Evolutionary conservation across 1,140 invertebrate genomes (phyloP).

Genomic region (Microplitis demolitor): DNA sequence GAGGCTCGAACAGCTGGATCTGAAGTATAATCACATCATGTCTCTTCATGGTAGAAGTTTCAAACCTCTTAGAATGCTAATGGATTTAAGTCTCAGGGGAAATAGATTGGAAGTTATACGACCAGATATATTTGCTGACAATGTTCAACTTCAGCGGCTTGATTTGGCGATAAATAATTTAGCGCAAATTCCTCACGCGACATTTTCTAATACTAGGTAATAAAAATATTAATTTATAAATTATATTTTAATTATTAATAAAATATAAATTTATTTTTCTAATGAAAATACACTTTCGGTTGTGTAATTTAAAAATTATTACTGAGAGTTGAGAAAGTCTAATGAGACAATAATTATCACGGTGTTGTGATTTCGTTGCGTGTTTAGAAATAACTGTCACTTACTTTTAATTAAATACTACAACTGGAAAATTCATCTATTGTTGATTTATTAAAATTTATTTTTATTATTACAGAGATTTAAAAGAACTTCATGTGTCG

Average conservation of each 20-base stretch:
- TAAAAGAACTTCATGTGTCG: slow-evolving; percentile 77
- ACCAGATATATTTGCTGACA: slow-evolving; percentile 71
- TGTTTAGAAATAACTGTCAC: too few species aligned
- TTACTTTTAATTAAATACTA: background rate
- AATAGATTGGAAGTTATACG: slow-evolving; percentile 77
- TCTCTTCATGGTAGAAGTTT: slow-evolving; percentile 72
- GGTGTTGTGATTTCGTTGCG: background rate
- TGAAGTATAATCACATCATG: slow-evolving; percentile 76
- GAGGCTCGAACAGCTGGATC: slow-evolving; percentile 76
- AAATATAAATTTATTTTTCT: background rate
- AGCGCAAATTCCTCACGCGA: slow-evolving; percentile 68
- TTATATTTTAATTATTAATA: background rate
- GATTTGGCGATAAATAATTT: slow-evolving; percentile 81
- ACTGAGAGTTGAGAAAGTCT: slow-evolving; percentile 18
- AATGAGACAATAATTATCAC: slow-evolving; percentile 13
- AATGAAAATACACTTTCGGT: slow-evolving; percentile 8
- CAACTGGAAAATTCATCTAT: too few species aligned
- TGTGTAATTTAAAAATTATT: slow-evolving; percentile 15
- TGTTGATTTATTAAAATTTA: background rate
- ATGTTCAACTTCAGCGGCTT: slow-evolving; percentile 67
- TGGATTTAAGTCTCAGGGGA: slow-evolving; percentile 74
- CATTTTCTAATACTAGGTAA: slow-evolving; percentile 68
- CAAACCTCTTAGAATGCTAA: slow-evolving; percentile 66
- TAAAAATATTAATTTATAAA: background rate
- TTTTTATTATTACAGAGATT: slow-evolving; percentile 58